Conservation (phyloP, 2,888 invertebrate genomes). For the Adelphocoris suturalis region DNA sequence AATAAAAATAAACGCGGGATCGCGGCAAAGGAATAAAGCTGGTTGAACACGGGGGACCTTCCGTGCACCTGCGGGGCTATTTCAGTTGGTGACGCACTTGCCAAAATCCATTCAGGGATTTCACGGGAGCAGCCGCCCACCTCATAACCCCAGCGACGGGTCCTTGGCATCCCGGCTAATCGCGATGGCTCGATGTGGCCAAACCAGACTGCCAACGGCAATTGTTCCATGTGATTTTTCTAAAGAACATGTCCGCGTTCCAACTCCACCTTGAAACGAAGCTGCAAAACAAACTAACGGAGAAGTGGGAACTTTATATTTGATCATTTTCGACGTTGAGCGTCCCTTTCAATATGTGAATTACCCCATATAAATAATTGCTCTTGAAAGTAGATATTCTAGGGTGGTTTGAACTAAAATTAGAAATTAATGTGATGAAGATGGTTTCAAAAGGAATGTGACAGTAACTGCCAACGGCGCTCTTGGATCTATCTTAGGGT, state of each 20-base stretch:
- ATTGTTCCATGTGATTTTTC: background rate
- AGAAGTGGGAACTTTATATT: background rate
- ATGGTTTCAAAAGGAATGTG: too few species aligned
- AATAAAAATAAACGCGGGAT: background rate
- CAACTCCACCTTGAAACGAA: background rate
- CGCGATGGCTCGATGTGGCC: background rate
- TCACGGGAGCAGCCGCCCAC: constrained; percentile 6
- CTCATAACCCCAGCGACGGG: constrained; percentile 26
- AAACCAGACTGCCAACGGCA: background rate
- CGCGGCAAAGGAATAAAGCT: constrained; percentile 19
- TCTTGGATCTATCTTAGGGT: too few species aligned
- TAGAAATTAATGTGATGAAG: background rate
- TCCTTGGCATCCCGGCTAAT: constrained; percentile 9
- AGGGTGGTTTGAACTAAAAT: background rate
- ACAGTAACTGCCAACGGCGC: too few species aligned
- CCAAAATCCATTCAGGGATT: constrained; percentile 36
- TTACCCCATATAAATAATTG: too few species aligned
- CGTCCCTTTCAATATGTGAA: background rate
- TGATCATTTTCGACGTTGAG: background rate
- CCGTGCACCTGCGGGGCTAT: constrained; percentile 39
- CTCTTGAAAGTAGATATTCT: too few species aligned
- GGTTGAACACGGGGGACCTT: constrained; percentile 15
- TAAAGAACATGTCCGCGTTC: background rate
- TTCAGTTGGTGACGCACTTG: constrained; percentile 22
- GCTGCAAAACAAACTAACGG: background rate